These are phyloP conservation scores for Protophormia terraenovae DNA, from an alignment of 2,888 invertebrate genomes.

Conservation along the genomic window DNA sequence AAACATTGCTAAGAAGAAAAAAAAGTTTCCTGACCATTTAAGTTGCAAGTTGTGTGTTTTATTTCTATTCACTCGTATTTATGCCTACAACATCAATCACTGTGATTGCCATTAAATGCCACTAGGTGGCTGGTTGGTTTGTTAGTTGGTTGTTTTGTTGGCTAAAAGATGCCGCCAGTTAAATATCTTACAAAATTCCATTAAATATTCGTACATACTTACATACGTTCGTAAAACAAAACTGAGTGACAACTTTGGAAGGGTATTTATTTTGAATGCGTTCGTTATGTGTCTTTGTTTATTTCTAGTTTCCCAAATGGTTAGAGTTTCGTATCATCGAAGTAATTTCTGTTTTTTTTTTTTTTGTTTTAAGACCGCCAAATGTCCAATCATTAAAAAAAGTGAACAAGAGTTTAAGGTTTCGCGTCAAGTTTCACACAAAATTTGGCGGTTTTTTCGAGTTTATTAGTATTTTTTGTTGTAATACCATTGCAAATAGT, in stretches of 20 bases:
- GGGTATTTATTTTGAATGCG: background rate
- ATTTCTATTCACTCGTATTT: constrained; percentile 37
- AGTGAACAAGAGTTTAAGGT: constrained; percentile 2
- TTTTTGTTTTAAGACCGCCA: constrained; percentile 35
- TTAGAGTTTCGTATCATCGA: constrained; percentile 2
- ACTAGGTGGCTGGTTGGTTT: constrained; percentile 44
- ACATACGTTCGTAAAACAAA: background rate
- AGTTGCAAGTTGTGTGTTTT: constrained; percentile 24
- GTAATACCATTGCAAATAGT: background rate
- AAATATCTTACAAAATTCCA: constrained; percentile 57
- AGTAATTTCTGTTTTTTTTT: constrained; percentile 27
- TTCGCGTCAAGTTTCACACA: constrained; percentile 46
- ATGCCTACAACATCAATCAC: constrained; percentile 63
- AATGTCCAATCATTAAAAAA: constrained; percentile 39
- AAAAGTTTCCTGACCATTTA: constrained; percentile 15
- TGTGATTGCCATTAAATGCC: constrained; percentile 64
- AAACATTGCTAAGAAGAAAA: constrained; percentile 8
- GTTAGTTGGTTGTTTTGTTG: too few species aligned
- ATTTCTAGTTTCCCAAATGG: constrained; percentile 15
- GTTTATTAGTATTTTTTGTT: constrained; percentile 8
- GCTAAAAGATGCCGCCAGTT: constrained; percentile 45
- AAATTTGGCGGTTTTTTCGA: constrained; percentile 49
- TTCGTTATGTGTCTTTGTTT: background rate
- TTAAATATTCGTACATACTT: background rate
- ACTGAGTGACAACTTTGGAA: constrained; percentile 2